A percentile compares a stretch with the other conserved stretches of the same genome.
Conservation (phyloP, 2,888 invertebrate genomes). For the Diarsia rubi region DNA sequence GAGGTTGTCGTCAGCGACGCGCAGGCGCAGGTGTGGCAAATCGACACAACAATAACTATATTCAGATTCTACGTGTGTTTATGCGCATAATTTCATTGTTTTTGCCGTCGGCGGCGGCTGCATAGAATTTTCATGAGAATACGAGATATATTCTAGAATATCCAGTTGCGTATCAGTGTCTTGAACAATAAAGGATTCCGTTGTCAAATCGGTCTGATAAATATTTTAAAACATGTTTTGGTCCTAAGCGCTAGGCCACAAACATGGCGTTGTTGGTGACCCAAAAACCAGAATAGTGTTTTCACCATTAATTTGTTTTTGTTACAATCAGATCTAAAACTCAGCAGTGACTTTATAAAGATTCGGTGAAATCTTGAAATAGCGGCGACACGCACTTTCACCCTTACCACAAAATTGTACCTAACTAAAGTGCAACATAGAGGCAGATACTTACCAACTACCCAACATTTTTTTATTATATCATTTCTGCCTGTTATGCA, state of each 20-base stretch:
- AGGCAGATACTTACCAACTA: neutral
- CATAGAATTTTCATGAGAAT: conserved; percentile 58
- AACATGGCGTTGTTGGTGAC: neutral
- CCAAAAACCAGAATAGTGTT: neutral
- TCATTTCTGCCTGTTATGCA: neutral
- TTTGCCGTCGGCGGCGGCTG: conserved; percentile 23
- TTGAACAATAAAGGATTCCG: conserved; percentile 23
- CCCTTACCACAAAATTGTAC: conserved; percentile 9
- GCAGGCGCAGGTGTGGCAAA: conserved; percentile 77
- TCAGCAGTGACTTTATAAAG: neutral
- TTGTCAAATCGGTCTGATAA: neutral
- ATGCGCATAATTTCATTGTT: conserved; percentile 67
- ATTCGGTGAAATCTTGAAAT: conserved; percentile 8
- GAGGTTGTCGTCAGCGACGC: conserved; percentile 61
- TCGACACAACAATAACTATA: conserved; percentile 65
- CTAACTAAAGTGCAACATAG: neutral
- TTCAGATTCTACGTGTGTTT: conserved; percentile 53
- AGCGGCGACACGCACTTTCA: conserved; percentile 30
- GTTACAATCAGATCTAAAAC: conserved; percentile 10
- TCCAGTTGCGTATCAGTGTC: conserved; percentile 38
- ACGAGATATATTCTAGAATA: conserved; percentile 51
- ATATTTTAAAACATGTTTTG: neutral
- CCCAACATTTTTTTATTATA: neutral
- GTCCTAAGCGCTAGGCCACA: neutral
- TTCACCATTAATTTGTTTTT: neutral